These are phyloP conservation scores for Lineus longissimus DNA, from an alignment of 1,140 invertebrate species.

Conservation along the genomic window DNA sequence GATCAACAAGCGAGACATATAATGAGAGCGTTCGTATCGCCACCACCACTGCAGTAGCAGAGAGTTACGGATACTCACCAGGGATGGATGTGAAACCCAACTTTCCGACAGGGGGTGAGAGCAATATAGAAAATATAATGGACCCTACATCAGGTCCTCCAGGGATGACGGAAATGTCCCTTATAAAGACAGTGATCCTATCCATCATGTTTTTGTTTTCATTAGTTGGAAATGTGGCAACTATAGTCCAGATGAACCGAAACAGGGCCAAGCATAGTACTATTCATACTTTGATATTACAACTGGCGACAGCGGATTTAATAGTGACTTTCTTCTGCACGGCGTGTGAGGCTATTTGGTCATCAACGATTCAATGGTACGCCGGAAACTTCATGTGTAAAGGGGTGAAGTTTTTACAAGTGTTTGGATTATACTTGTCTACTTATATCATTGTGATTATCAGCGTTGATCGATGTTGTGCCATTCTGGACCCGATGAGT, in stretches of 20 bases:
- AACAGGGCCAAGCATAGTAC: slow-evolving; percentile 59
- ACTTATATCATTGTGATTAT: slow-evolving; percentile 79
- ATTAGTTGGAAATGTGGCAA: slow-evolving; percentile 69
- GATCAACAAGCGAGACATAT: too few relatives aligned
- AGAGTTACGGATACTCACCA: too few relatives aligned
- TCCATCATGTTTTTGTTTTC: slow-evolving; percentile 67
- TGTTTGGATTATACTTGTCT: slow-evolving; percentile 62
- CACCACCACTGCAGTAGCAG: too few relatives aligned
- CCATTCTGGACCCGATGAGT: slow-evolving; percentile 76
- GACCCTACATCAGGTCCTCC: slow-evolving; percentile 16
- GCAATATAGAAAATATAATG: too few relatives aligned
- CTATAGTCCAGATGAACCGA: slow-evolving; percentile 68
- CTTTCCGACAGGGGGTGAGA: too few relatives aligned
- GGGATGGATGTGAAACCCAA: too few relatives aligned
- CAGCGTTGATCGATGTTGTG: slow-evolving; percentile 72
- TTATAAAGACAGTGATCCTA: slow-evolving; percentile 65
- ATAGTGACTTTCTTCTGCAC: slow-evolving; percentile 77
- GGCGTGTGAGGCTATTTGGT: slow-evolving; percentile 73
- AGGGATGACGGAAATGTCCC: slow-evolving; percentile 43
- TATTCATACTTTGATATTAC: slow-evolving; percentile 73
- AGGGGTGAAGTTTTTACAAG: slow-evolving; percentile 73
- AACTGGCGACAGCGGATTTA: slow-evolving; percentile 65
- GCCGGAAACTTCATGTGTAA: slow-evolving; percentile 75
- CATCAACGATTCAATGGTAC: slow-evolving; percentile 72
- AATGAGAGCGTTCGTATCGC: too few relatives aligned